Evolutionary conservation across 2,888 invertebrate genomes (phyloP), one percentile per base, ranked within the genome.

Genomic region (Amphipoea oculea): DNA sequence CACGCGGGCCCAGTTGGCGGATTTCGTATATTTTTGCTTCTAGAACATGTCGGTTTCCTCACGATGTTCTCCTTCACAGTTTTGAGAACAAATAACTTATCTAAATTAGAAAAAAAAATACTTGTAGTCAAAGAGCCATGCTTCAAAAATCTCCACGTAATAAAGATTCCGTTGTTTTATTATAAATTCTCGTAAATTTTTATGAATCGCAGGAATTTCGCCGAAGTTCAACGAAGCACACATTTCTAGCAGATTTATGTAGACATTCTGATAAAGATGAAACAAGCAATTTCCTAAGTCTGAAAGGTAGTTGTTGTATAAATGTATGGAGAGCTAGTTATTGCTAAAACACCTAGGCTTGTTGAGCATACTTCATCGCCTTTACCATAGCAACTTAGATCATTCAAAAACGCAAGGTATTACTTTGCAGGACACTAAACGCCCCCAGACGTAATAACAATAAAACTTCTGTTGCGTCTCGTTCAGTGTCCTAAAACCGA

Each of bases 221-320:
- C 45, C 51, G 20, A 45, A 67, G 79, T 17, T 82, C 85, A 86
- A 54, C 84, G 77, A 71, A 87, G 85, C 83, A 83, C 71, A 82
- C 74, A 83, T 87, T 90, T 87, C 83, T 81, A 85, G 82, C 86
- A 89, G 84, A 90, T 87, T 88, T 86, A 79, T 89, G 89, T 89
- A 86, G 86, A 83, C 81, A 74, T 74, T 73, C 84, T 88, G 86
- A 89, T 89, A 89, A 89, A 86, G 80, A 88, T 91, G 90, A 92
- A 92, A 92, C 88, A 90, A 89, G 87, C 92, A 91, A 93, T 93
- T 92, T 93, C 91, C 91, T 87, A 48, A 68, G 75, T 54, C 80
- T 74, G 83, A 63, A 62, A 40, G 62, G 23, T 40, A 83, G 20
- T 20, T 20, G 6, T 36, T 11, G 9, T 48, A 73, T 51, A 20